Evolutionary conservation across 2,888 invertebrate species (phyloP), one percentile per base, ranked within the genome.

Genomic region (Alloplasta piceator): DNA sequence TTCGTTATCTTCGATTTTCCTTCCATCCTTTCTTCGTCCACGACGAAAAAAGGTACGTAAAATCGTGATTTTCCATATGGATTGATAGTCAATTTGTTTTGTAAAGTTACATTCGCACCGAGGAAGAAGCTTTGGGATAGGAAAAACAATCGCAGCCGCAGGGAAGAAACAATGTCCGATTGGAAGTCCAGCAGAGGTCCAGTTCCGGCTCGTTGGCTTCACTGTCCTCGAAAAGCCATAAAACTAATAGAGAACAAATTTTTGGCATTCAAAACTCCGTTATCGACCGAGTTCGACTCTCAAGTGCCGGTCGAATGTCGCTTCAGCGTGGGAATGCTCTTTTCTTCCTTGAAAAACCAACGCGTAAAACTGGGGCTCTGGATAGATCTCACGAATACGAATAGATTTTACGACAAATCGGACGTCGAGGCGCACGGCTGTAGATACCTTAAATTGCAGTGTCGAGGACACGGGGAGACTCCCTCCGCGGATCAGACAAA

Each of bases 311-410:
- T 96, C 83, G 95, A 95, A 88, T 95, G 95, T 91, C 94, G 96
- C 48, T 99, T 99, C 92, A 95, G 95, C 46, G 96, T 98, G 0
- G 95, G 96, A 67, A 98, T 99, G 97, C 93, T 99, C 48, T 96
- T 99, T 87, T 94, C 94, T 58, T 95, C 95, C 66, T 94, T 97
- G 90, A 97, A 96, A 92, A 94, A 94, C 80, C 94, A 96, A 86
- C 97, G 96, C 94, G 96, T 96, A 14, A 97, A 97, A 90, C 92
- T 99, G 78, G 99, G 99, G 0, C 92, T 99, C 36, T 98, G 99
- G 98, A 96, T 99, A 82, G 99, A 99, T 92, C 93, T 99, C 83
- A 99, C 99, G 0, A 98, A 99, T 90, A 99, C 99, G 0, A 95
- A 94, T 82, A 94, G 99, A 77, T 99, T 98, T 92, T 99, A 99